phyloP scores from a whole-genome alignment of 2,888 invertebrate genomes.

The Zonitis immaculata region DNA sequence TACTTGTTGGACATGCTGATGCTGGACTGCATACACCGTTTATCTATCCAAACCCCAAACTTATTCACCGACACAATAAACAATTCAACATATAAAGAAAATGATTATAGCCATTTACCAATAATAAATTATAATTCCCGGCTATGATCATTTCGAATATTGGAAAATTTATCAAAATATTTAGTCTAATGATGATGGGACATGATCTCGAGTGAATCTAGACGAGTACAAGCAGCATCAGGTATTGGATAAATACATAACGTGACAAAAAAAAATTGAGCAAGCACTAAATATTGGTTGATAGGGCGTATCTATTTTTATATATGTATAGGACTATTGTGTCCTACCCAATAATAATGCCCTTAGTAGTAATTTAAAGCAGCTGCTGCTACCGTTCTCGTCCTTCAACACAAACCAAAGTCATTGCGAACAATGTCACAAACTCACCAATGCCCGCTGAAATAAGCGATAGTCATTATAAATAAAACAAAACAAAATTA shows the following conservation, averaged over 20 bases:
- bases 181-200: conserved; percentile 19
- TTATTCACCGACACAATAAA: conserved; percentile 32
- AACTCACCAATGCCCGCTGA: conserved; percentile 45
- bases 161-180: not conserved
- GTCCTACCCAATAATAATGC: conserved; percentile 40
- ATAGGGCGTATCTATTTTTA: too few species aligned
- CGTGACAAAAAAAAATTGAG: conserved; percentile 25
- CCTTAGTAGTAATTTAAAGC: conserved; percentile 33
- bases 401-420: conserved; percentile 47
- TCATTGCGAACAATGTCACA: conserved; percentile 48
- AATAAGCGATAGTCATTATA: conserved; percentile 39
- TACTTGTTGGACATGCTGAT: conserved; percentile 46
- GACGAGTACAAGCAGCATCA: conserved; percentile 43
- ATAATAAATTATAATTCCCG: too few species aligned
- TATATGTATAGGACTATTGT: too few species aligned
- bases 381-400: conserved; percentile 42
- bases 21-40: conserved; percentile 72
- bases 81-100: too few species aligned
- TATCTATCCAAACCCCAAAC: conserved; percentile 57
- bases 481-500: conserved; percentile 7
- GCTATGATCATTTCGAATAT: too few species aligned
- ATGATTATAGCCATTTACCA: too few species aligned
- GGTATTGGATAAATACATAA: conserved; percentile 25
- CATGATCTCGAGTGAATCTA: conserved; percentile 33
- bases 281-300: conserved; percentile 32